Evolutionary conservation across 1,140 invertebrate genomes (phyloP).

Genomic region (Lerema accius): DNA sequence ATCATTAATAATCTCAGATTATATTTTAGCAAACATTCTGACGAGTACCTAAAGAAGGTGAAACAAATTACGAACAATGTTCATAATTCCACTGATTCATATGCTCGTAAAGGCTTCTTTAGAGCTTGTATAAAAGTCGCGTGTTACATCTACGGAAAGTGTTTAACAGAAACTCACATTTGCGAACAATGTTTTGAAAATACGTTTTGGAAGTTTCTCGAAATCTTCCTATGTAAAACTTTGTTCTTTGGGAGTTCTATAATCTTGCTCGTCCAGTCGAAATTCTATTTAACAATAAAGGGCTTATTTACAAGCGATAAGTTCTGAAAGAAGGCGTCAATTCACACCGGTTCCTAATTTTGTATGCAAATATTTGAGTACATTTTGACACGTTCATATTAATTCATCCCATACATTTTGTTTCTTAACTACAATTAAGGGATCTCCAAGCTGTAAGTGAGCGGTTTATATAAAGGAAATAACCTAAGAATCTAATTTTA

Average conservation of each 20-base stretch:
- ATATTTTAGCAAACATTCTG: no score
- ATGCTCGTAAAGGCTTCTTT: conserved; percentile 1
- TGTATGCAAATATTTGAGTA: no score
- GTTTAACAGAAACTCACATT: conserved; percentile 9
- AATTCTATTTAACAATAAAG: not conserved
- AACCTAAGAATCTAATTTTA: no score
- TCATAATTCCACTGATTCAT: conserved; percentile 21
- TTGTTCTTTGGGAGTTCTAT: conserved; percentile 14
- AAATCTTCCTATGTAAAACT: conserved; percentile 15
- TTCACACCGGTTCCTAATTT: no score
- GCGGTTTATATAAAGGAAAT: no score
- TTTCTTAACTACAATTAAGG: no score
- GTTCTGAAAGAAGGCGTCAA: no score
- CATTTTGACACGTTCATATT: no score
- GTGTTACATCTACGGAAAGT: not conserved
- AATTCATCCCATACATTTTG: no score
- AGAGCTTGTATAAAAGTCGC: no score
- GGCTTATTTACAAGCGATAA: not conserved
- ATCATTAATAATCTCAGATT: no score
- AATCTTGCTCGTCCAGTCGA: conserved; percentile 23
- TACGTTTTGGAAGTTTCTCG: conserved; percentile 15
- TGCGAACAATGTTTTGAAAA: conserved; percentile 25
- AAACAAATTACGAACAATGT: conserved; percentile 2
- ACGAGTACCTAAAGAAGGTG: not conserved
- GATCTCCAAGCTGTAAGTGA: no score